Conservation (phyloP, 2,113 vertebrate species). For the Glareola pratincola region DNA sequence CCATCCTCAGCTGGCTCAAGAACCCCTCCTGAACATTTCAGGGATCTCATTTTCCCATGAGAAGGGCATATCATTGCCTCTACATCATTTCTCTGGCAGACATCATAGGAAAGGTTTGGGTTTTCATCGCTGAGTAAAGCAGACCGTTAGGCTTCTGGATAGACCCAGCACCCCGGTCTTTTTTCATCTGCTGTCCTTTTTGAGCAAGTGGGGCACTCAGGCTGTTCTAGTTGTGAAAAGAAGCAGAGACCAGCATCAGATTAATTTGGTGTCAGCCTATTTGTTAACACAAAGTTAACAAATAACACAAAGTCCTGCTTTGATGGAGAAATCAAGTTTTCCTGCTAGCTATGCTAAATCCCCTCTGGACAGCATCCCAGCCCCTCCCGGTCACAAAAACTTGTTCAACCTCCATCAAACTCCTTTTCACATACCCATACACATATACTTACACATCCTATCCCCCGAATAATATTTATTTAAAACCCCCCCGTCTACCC, state of each 20-base stretch:
- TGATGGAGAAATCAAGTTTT: background rate
- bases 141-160: background rate
- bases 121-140: background rate
- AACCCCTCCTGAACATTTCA: background rate
- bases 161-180: background rate
- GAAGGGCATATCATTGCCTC: background rate
- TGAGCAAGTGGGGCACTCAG: background rate
- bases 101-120: background rate
- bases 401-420: background rate
- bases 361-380: background rate
- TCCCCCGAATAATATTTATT: rapidly evolving
- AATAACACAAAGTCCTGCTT: background rate
- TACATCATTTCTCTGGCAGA: background rate
- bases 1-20: background rate
- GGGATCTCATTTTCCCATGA: background rate
- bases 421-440: background rate
- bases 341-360: background rate
- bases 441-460: background rate
- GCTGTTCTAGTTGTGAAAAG: background rate
- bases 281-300: background rate
- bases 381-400: background rate
- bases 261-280: background rate
- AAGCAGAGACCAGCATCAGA: background rate
- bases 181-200: background rate
- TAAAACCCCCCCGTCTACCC: too few relatives aligned